These are phyloP conservation scores for Cygnus olor DNA, from an alignment of 2,797 vertebrate species.

Conservation along the genomic window DNA sequence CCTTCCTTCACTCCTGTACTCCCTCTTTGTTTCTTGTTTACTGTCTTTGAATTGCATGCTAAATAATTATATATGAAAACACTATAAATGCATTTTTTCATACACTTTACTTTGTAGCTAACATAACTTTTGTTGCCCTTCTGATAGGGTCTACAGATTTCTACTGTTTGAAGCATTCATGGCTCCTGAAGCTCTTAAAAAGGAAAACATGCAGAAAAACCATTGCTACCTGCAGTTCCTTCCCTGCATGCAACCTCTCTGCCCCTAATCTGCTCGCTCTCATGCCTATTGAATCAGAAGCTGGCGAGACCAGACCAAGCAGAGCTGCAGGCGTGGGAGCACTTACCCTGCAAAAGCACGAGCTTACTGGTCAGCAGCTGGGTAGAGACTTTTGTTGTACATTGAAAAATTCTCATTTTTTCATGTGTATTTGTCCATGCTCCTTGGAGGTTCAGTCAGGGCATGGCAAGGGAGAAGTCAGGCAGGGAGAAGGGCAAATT, in stretches of 20 bases:
- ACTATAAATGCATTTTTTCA: fast-evolving
- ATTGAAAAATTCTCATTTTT: neutral
- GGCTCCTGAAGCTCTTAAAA: neutral
- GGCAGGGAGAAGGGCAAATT: neutral
- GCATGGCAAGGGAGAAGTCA: neutral
- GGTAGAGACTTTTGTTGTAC: neutral
- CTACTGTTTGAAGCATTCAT: neutral
- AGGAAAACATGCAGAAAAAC: neutral
- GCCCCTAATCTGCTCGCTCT: neutral
- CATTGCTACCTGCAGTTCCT: neutral
- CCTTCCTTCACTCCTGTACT: neutral
- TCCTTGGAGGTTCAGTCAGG: neutral
- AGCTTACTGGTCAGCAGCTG: fast-evolving
- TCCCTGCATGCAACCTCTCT: neutral
- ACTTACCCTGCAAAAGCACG: fast-evolving
- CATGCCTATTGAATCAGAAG: neutral
- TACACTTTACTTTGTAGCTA: neutral
- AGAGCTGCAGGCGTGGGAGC: neutral
- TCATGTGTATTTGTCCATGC: neutral
- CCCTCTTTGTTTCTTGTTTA: neutral
- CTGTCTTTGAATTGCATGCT: neutral
- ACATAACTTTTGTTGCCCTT: neutral
- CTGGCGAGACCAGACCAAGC: neutral
- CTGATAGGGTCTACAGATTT: neutral
- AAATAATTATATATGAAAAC: neutral